Base-by-base conservation (phyloP, 2,113 vertebrate genomes). In the Apodemus speciosus region DNA sequence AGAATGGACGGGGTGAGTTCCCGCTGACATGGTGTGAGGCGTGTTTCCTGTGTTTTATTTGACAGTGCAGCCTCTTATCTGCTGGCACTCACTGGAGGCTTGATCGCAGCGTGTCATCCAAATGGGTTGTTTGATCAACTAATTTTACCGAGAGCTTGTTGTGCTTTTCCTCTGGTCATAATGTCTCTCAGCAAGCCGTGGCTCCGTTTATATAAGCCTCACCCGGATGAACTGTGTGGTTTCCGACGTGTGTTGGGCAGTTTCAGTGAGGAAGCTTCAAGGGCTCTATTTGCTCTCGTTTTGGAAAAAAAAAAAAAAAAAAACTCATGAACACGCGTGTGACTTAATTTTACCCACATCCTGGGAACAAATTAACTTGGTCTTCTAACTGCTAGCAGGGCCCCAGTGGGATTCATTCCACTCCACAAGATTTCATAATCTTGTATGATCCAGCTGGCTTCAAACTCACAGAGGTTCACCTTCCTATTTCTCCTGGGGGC, bases 61-160 rank as follows among this genome's bases (percentile, higher is more conserved):
- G 32, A 89, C 85, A 90, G 76, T 80, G 51, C 62, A 56, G 86
- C 53, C 76, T 13, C 75, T 81, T 88, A 84, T 94, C 85, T n/a
- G 58, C 75, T 9, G 5, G 85, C 43, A 32, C 58, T 92, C 69
- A 53, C 43, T 69, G 11, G 64, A 88, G 75, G 20, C 20, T 58
- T 9, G 21, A 40, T 3, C 6, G 87, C 43, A 51, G 43, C 35
- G 38, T 9, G 71, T 66, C 75, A 88, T 43, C 87, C 81, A 2
- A 21, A 80, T 25, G 71, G 69, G 64, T 51, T 38, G 76, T 60
- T 64, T 87, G 73, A 75, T 71, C 15, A 27, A 43, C 87, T n/a
- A 35, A 43, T 49, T 94, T 93, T 86, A 20, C 80, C 66, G 49
- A 85, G 90, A 75, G 86, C 81, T 77, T 38, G 40, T 49, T 56